A percentile compares a stretch with the other conserved stretches of the same genome.
Conservation (phyloP, 1,140 invertebrate species). For the Danaus plexippus region DNA sequence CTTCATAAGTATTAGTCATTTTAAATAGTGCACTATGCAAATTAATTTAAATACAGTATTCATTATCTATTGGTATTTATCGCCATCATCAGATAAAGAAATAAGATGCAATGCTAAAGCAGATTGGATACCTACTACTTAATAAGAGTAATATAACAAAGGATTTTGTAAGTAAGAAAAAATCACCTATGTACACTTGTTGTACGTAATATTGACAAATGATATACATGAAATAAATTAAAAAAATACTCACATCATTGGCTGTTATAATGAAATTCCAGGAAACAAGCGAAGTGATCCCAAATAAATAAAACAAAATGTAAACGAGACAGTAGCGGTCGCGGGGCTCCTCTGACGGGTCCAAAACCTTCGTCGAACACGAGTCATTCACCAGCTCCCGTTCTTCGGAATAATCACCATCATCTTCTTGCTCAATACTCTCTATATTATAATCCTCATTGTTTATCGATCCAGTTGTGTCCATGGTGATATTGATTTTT, state of each 20-base stretch:
- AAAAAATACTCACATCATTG: constrained; percentile 83
- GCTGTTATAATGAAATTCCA: constrained; percentile 98
- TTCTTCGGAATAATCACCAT: constrained; percentile 60
- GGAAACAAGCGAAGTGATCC: constrained; percentile 90
- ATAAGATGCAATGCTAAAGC: too few species aligned
- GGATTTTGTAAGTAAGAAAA: too few species aligned
- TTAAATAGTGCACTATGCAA: too few species aligned
- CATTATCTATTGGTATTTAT: too few species aligned
- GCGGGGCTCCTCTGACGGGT: constrained; percentile 64
- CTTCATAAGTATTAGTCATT: too few species aligned
- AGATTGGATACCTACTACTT: too few species aligned
- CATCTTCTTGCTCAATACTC: constrained; percentile 57
- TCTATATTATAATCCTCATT: constrained; percentile 39
- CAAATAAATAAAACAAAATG: constrained; percentile 90
- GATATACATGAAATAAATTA: constrained; percentile 9
- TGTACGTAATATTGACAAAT: too few species aligned
- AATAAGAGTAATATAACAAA: too few species aligned
- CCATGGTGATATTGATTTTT: constrained; percentile 29
- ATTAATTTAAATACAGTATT: too few species aligned
- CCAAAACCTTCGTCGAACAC: constrained; percentile 55
- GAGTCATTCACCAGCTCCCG: constrained; percentile 56
- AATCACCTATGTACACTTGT: too few species aligned
- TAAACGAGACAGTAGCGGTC: constrained; percentile 80
- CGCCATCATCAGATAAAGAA: too few species aligned
- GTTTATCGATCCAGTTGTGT: constrained; percentile 55